phyloP scores from a whole-genome alignment of 2,113 vertebrate genomes.

The Promerops cafer region DNA sequence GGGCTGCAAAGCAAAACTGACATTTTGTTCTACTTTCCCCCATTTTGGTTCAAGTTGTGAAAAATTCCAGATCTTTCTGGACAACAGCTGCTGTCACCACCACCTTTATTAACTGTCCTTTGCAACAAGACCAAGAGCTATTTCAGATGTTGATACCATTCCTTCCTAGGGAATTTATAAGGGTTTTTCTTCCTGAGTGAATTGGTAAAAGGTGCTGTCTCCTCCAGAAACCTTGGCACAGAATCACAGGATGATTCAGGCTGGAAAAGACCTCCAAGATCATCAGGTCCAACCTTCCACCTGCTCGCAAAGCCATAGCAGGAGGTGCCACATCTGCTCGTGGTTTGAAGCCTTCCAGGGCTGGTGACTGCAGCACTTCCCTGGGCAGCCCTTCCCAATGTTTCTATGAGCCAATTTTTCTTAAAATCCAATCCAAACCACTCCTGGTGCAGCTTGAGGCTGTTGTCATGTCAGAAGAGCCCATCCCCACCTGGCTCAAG shows the following conservation, averaged over 20 bases:
- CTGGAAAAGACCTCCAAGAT: neutral
- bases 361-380: neutral
- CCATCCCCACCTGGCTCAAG: neutral
- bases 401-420: neutral
- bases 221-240: neutral
- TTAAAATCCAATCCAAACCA: neutral
- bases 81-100: neutral
- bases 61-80: neutral
- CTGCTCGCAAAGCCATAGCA: accelerated
- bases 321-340: accelerated
- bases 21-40: neutral
- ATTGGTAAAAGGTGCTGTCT: neutral
- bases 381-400: neutral
- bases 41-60: neutral
- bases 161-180: neutral
- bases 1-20: neutral
- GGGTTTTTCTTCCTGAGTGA: neutral
- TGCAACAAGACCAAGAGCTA: neutral
- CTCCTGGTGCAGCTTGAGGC: neutral
- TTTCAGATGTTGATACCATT: neutral
- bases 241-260: neutral
- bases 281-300: neutral
- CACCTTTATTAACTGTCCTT: neutral
- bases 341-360: neutral
- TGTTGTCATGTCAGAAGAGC: neutral